Conservation (phyloP, 2,113 vertebrate species). For the Cavia porcellus region DNA sequence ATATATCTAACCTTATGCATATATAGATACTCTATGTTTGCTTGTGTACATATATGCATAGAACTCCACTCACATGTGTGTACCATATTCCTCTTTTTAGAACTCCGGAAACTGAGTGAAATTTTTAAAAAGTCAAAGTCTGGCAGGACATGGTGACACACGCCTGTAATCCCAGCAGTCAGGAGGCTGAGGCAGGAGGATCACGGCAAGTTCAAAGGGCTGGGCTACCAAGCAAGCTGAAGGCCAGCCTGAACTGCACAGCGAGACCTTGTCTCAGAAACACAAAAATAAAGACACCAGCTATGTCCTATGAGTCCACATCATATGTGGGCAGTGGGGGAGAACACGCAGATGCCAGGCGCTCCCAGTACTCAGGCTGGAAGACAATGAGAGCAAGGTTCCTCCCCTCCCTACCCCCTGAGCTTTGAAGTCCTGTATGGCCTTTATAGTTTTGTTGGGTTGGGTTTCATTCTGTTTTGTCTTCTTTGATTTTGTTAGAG, state of each 20-base stretch:
- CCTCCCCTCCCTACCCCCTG: too few relatives aligned
- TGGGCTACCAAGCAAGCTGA: background rate
- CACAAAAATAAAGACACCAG: background rate
- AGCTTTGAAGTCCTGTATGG: too few relatives aligned
- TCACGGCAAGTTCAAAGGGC: background rate
- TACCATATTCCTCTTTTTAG: background rate
- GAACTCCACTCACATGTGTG: background rate
- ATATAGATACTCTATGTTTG: fast-evolving
- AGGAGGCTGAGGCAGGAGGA: background rate
- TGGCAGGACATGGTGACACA: background rate
- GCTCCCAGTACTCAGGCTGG: too few relatives aligned
- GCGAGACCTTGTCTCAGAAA: background rate
- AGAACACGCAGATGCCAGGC: too few relatives aligned
- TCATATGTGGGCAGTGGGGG: too few relatives aligned
- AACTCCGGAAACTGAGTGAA: background rate
- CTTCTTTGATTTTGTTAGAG: too few relatives aligned
- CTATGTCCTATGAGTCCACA: too few relatives aligned
- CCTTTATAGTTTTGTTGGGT: too few relatives aligned
- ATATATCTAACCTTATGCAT: fast-evolving
- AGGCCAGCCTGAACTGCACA: background rate
- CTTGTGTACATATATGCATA: too few relatives aligned
- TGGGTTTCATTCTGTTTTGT: too few relatives aligned
- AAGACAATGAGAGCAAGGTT: too few relatives aligned
- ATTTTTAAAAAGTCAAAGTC: background rate
- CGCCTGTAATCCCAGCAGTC: background rate